Evolutionary conservation across 2,888 invertebrate genomes (phyloP), one percentile per base, ranked within the genome.

Genomic region (Hanleya hanleyi): DNA sequence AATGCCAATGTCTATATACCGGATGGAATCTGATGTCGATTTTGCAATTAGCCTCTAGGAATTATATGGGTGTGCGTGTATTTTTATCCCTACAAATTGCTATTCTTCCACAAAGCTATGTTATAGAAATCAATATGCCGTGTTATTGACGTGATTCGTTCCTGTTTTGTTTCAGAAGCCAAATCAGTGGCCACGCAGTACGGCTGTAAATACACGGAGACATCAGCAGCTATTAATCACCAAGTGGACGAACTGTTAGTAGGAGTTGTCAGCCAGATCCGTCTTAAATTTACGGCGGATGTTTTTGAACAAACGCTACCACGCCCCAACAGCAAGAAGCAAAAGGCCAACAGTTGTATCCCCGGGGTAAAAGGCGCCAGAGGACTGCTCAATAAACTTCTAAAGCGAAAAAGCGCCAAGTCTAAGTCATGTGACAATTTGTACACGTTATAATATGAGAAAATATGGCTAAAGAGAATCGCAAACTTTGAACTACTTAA

Each of bases 181-280:
- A 73, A 79, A 12, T 62, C 78, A 15, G 68, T 82, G 0, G 81
- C 84, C 7, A 77, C 75, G n/a, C 79, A 81, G 57, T 83, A 95
- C 91, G 94, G 96, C 80, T 94, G 96, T 69, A 97, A 97, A 91
- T 97, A 96, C 92, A 95, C 96, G 81, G 98, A 98, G 91, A 95
- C 97, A 35, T 97, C 97, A 0, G 97, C 97, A 32, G 97, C 97
- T 33, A 96, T 98, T 87, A 97, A 97, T 91, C 97, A 97, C 92
- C 97, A 98, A 90, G 96, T 97, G 41, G 97, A 98, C 92, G 97
- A 98, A 86, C 93, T 98, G 0, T 93, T 98, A 50, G 97, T 97
- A 26, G 97, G 97, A 0, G 95, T 96, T 70, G 93, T 98, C 75
- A 96, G 95, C 84, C 97, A 97, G 91, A 96, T 97, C 84, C 93